These are phyloP conservation scores for Sebastes matsubarae DNA, from an alignment of 2,797 vertebrate genomes.

Conservation along the genomic window DNA sequence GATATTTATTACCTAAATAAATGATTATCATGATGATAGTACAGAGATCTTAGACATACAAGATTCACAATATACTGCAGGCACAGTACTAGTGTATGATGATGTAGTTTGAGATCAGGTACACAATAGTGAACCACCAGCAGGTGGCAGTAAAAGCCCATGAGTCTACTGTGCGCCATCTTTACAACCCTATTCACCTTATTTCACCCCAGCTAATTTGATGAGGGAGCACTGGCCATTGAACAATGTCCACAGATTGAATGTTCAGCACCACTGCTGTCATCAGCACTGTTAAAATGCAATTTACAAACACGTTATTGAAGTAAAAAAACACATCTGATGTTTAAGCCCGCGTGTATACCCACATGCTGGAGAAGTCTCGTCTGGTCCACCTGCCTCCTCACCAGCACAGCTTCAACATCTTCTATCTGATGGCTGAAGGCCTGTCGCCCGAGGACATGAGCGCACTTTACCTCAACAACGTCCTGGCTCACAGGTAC, in stretches of 20 bases:
- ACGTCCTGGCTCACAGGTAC: constrained; percentile 87
- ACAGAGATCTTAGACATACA: background rate
- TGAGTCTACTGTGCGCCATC: background rate
- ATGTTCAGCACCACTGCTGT: background rate
- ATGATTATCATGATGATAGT: background rate
- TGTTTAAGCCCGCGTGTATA: constrained; percentile 86
- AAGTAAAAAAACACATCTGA: constrained; percentile 6
- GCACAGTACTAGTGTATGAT: background rate
- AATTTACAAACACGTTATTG: background rate
- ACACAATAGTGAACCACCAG: constrained; percentile 28
- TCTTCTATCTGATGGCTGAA: constrained; percentile 93
- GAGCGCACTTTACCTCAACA: constrained; percentile 86
- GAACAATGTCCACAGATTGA: background rate
- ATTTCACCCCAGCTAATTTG: constrained; percentile 34
- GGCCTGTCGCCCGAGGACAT: constrained; percentile 91
- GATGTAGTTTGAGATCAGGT: background rate
- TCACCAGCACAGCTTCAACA: constrained; percentile 89
- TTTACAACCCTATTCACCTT: constrained; percentile 30
- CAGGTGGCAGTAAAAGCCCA: constrained; percentile 70
- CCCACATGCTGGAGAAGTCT: constrained; percentile 94
- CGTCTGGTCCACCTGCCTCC: constrained; percentile 83
- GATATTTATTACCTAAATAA: background rate
- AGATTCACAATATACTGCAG: background rate
- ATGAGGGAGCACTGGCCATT: background rate
- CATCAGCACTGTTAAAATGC: background rate